These are phyloP conservation scores for Tursiops truncatus DNA, from an alignment of 2,113 vertebrate genomes.

Conservation along the genomic window DNA sequence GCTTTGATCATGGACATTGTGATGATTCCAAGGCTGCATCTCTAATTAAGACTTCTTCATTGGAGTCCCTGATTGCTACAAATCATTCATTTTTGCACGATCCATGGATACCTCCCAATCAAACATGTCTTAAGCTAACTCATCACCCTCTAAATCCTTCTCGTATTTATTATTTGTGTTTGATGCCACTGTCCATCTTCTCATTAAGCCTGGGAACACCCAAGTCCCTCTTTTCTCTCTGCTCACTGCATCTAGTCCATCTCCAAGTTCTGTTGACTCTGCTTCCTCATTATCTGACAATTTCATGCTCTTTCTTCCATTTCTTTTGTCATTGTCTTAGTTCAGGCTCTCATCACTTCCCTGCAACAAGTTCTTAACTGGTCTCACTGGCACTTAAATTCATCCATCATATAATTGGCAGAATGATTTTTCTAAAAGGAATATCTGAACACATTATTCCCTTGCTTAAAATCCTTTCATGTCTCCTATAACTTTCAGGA, in stretches of 20 bases:
- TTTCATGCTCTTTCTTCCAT: background rate
- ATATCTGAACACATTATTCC: background rate
- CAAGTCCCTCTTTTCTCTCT: background rate
- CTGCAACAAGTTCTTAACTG: background rate
- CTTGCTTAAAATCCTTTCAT: background rate
- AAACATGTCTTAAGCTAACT: background rate
- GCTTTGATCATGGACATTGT: background rate
- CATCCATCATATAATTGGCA: background rate
- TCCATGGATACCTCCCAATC: background rate
- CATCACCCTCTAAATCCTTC: background rate
- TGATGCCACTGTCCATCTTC: background rate
- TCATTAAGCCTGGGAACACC: background rate
- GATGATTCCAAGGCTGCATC: background rate
- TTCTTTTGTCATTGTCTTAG: background rate
- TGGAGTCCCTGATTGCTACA: background rate
- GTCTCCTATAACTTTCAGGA: background rate
- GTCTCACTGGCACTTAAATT: background rate
- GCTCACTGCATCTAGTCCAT: background rate
- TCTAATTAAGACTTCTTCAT: background rate
- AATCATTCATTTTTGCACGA: background rate
- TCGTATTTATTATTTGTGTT: background rate
- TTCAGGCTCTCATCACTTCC: background rate
- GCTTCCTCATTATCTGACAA: background rate
- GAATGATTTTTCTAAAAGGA: background rate
- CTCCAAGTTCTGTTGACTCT: background rate